Conservation (phyloP, 2,113 vertebrate genomes). For the Panthera uncia region DNA sequence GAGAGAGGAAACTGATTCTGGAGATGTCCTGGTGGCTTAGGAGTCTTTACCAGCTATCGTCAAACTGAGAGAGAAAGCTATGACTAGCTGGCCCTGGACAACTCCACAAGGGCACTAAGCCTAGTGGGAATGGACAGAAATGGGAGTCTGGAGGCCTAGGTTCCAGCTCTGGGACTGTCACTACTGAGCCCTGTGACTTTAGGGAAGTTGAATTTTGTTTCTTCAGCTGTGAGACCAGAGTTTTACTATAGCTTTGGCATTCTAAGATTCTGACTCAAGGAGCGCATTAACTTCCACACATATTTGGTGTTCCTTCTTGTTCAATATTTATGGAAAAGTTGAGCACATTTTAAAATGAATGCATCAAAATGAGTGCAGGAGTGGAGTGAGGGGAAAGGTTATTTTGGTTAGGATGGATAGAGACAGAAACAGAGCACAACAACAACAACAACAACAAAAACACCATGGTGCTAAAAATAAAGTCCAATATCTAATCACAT, state of each 20-base stretch:
- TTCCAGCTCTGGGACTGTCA: background rate
- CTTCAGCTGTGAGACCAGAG: background rate
- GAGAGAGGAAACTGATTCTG: background rate
- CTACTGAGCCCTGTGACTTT: background rate
- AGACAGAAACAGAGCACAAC: background rate
- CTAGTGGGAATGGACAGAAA: background rate
- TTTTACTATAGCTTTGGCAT: background rate
- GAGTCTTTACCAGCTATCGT: background rate
- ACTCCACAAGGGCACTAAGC: accelerated
- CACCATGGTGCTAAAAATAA: background rate
- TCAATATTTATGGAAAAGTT: background rate
- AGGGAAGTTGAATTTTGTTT: background rate
- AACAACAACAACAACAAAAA: background rate
- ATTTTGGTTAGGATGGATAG: background rate
- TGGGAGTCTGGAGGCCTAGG: background rate
- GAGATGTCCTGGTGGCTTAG: no score
- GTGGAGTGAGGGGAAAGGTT: background rate
- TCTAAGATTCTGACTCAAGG: background rate
- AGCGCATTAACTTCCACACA: background rate
- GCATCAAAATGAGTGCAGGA: background rate
- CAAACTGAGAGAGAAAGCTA: background rate
- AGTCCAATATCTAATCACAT: background rate
- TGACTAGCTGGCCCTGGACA: background rate
- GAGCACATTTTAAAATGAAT: background rate
- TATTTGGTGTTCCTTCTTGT: background rate